These are phyloP conservation scores for Campylorhamphus procurvoides DNA, from an alignment of 2,113 vertebrate genomes.

Conservation along the genomic window DNA sequence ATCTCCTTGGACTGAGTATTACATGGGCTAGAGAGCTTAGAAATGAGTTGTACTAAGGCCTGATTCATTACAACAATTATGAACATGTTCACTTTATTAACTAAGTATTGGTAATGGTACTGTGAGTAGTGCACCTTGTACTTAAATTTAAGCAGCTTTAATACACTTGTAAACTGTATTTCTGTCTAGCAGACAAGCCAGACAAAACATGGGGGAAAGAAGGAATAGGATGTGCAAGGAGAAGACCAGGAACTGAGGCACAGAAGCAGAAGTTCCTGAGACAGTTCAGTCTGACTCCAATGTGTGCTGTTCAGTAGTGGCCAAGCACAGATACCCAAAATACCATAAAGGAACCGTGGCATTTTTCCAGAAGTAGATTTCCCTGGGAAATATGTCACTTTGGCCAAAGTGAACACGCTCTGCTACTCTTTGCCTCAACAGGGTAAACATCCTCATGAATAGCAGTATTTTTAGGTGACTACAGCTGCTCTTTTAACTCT, in stretches of 20 bases:
- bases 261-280: neutral
- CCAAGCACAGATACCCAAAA: neutral
- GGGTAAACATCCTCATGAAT: neutral
- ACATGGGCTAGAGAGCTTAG: neutral
- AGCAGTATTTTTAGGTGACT: neutral
- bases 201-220: neutral
- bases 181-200: neutral
- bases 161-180: neutral
- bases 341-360: fast-evolving
- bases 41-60: neutral
- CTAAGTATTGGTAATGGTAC: neutral
- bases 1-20: neutral
- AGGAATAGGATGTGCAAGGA: neutral
- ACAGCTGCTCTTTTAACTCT: conserved; percentile 12
- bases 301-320: neutral
- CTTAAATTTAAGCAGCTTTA: neutral
- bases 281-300: neutral
- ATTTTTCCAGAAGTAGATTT: conserved; percentile 13
- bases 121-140: neutral
- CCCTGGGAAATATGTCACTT: neutral
- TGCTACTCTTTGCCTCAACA: neutral
- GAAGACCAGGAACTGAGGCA: neutral
- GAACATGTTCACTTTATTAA: neutral
- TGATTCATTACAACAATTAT: neutral
- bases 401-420: neutral